Base-by-base conservation (phyloP, 2,797 vertebrate species). In the Spinibarbus caldwelli region DNA sequence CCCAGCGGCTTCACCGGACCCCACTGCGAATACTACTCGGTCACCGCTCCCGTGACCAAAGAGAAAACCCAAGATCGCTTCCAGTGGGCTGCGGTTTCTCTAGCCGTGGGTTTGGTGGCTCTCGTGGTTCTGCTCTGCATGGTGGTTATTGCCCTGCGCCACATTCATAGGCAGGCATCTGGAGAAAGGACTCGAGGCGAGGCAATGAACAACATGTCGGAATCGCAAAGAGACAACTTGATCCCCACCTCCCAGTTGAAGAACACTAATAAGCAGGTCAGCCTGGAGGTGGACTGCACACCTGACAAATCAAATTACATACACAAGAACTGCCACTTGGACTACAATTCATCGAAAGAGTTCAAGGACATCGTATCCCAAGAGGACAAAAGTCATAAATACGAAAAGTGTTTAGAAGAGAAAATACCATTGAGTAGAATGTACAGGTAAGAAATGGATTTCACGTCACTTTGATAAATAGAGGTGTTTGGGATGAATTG, bases 221-320 rank as follows among this genome's bases (percentile, higher is more conserved):
- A 97, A 75, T 96, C 96, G 68, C 98, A 99, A 93, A 96, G 96
- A 91, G 98, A 98, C 89, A 99, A 99, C 92, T 94, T 99, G 87
- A 98, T 99, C 89, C 96, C 97, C 1, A 96, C 97, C 0, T 95
- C 96, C 14, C 98, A 99, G 91, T 95, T 99, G 82, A 99, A 99
- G 92, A 99, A 99, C 93, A 99, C 96, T 87, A 99, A 99, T 91
- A 97, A 99, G 95, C 97, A 97, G 92, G 96, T 98, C 89, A 95
- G 97, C 86, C 92, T 99, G 85, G 97, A 99, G 93, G 97, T 98
- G 86, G 98, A 99, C 94, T 98, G 97, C 84, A 96, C 95, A 31
- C 92, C 96, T 62, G 97, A 98, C 88, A 99, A 99, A 93, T 97
- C 96, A 2, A 98, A 99, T 94, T 97, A 98, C 94, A 99, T 98